Percentiles rank a stretch among this genome's conserved stretches.
phyloP scores from a whole-genome alignment of 2,113 vertebrate genomes.

The Calyptommatus sinebrachiatus region DNA sequence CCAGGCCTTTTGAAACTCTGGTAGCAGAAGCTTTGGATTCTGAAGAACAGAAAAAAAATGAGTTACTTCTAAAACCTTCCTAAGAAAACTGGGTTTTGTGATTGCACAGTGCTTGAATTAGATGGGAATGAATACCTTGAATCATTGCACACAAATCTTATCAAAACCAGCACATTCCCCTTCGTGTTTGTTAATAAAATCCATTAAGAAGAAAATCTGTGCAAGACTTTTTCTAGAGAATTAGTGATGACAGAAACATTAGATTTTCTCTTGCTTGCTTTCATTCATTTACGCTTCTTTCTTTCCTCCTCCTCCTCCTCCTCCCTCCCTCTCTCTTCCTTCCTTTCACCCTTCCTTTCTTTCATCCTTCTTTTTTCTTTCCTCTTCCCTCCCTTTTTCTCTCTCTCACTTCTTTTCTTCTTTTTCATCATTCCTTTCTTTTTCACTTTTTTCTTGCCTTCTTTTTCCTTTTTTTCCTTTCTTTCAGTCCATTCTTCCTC shows the following conservation, averaged over 20 bases:
- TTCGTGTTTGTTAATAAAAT: slow-evolving; percentile 57
- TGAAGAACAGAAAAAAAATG: not conserved
- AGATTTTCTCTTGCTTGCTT: no score
- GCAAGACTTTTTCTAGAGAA: not conserved
- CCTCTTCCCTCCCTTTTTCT: no score
- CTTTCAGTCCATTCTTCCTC: slow-evolving; percentile 45
- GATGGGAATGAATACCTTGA: slow-evolving; percentile 32
- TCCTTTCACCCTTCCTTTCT: no score
- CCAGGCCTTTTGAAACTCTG: not conserved
- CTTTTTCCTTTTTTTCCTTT: no score
- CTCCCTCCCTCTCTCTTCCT: no score
- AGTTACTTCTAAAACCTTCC: not conserved
- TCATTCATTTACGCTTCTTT: no score
- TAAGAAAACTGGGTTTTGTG: slow-evolving; percentile 24
- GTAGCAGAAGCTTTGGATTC: not conserved
- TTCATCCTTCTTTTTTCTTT: no score
- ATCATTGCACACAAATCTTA: slow-evolving; percentile 14
- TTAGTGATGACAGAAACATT: not conserved
- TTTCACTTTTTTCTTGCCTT: no score
- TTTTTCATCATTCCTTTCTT: slow-evolving; percentile 42
- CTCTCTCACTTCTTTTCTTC: not conserved
- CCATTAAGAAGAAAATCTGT: not conserved
- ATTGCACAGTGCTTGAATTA: not conserved
- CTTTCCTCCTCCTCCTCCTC: no score
- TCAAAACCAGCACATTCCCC: slow-evolving; percentile 34